These are phyloP conservation scores for Acronicta aceris DNA, from an alignment of 2,888 invertebrate species.

Conservation along the genomic window DNA sequence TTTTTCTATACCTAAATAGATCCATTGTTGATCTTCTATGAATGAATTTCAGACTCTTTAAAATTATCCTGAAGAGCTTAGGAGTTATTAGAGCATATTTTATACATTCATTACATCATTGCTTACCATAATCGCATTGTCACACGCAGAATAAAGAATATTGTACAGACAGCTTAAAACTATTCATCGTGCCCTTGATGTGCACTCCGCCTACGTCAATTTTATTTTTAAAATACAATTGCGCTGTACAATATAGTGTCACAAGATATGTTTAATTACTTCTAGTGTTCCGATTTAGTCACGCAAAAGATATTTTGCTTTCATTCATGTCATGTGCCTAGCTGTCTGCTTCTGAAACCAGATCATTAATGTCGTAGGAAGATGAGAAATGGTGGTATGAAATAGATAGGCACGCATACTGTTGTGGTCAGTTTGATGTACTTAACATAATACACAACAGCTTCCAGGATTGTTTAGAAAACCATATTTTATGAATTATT, in stretches of 20 bases:
- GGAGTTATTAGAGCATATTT: too few species aligned
- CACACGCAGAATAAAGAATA: constrained; percentile 21
- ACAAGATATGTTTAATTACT: constrained; percentile 48
- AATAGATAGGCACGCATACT: too few species aligned
- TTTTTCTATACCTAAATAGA: too few species aligned
- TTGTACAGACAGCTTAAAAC: constrained; percentile 35
- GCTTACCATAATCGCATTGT: constrained; percentile 11
- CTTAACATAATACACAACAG: too few species aligned
- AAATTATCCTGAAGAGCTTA: too few species aligned
- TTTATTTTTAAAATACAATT: constrained; percentile 53
- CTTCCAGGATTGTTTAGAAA: too few species aligned
- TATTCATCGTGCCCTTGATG: constrained; percentile 45
- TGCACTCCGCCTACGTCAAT: constrained; percentile 37
- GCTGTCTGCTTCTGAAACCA: constrained; percentile 24
- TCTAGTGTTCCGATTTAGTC: constrained; percentile 32
- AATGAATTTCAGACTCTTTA: too few species aligned
- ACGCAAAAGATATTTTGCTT: constrained; percentile 38
- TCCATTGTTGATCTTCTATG: too few species aligned
- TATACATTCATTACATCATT: constrained; percentile 1
- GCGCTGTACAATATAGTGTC: constrained; percentile 38
- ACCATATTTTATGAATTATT: too few species aligned
- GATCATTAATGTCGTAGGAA: too few species aligned
- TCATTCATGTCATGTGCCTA: constrained; percentile 46
- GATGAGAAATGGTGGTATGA: too few species aligned
- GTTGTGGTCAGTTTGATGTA: too few species aligned